These are phyloP conservation scores for Odontomachus brunneus DNA, from an alignment of 1,140 invertebrate species.

Conservation along the genomic window DNA sequence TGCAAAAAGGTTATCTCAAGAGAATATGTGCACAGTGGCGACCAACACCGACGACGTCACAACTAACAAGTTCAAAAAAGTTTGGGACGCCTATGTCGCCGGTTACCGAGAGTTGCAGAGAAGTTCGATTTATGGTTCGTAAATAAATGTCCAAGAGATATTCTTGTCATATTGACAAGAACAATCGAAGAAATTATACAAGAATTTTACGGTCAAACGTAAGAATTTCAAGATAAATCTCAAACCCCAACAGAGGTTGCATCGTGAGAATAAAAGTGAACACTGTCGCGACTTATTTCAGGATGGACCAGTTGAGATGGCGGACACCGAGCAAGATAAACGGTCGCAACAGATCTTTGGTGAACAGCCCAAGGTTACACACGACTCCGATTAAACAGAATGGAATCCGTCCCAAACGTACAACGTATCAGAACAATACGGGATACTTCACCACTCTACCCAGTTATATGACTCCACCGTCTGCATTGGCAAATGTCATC, in stretches of 20 bases:
- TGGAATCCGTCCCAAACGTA: conserved; percentile 40
- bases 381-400: conserved; percentile 73
- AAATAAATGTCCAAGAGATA: too few relatives aligned
- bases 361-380: conserved; percentile 62
- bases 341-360: conserved; percentile 45
- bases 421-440: conserved; percentile 50
- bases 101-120: too few relatives aligned
- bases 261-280: too few relatives aligned
- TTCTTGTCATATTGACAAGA: too few relatives aligned
- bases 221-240: neutral
- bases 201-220: neutral
- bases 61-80: too few relatives aligned
- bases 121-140: too few relatives aligned
- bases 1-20: too few relatives aligned
- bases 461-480: conserved; percentile 80
- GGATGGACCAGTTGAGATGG: conserved; percentile 72
- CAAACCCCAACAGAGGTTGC: neutral
- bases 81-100: too few relatives aligned
- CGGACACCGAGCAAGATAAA: conserved; percentile 69
- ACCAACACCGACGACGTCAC: too few relatives aligned
- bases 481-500: conserved; percentile 82
- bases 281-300: neutral
- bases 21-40: too few relatives aligned
- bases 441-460: conserved; percentile 71
- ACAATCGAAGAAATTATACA: too few relatives aligned